A percentile compares a stretch with the other conserved stretches of the same genome.
Conservation (phyloP, 2,113 vertebrate genomes). For the human (Homo sapiens) region GRCh38 chr20:63256501-63257000, state of each 20-base stretch:
- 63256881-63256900: not conserved
- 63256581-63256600: not conserved
- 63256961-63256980: not conserved
- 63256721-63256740: accelerated
- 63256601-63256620: not conserved
- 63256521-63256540: not conserved
- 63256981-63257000: not conserved
- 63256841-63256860: not conserved
- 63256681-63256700: accelerated
- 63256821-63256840: not conserved
- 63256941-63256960: not conserved
- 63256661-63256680: not conserved
- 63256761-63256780: accelerated
- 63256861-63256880: not conserved
- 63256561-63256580: accelerated
- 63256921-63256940: not conserved
- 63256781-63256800: accelerated
- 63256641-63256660: not conserved
- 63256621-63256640: not conserved
- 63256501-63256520: not conserved
- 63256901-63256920: accelerated
- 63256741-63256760: not conserved
- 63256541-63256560: not conserved
- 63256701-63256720: not conserved
- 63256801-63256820: accelerated